phyloP scores from a whole-genome alignment of 2,797 vertebrate species.

The Aplochiton taeniatus region DNA sequence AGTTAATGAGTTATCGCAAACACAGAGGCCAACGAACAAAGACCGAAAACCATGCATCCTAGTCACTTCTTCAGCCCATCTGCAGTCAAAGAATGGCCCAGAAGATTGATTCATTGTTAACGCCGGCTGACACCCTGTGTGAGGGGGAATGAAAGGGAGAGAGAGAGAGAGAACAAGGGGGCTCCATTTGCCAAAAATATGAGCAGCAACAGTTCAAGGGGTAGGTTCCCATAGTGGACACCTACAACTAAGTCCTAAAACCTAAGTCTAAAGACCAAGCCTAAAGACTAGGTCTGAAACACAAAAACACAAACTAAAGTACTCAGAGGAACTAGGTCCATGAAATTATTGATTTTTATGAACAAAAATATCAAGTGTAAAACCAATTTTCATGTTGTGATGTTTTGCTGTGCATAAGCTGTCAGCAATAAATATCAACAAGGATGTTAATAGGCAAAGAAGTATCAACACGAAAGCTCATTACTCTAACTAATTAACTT shows the following conservation, averaged over 20 bases:
- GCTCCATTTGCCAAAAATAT: slow-evolving; percentile 75
- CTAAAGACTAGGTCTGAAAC: too few relatives aligned
- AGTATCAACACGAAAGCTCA: too few relatives aligned
- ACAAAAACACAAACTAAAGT: slow-evolving; percentile 27
- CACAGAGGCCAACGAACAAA: slow-evolving; percentile 70
- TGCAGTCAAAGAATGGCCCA: slow-evolving; percentile 81
- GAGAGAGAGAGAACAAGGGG: slow-evolving; percentile 44
- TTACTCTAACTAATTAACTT: too few relatives aligned
- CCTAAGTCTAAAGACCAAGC: slow-evolving; percentile 54
- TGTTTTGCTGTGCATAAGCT: too few relatives aligned
- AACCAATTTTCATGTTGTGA: too few relatives aligned
- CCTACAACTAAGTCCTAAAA: slow-evolving; percentile 57
- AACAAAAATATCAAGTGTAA: too few relatives aligned
- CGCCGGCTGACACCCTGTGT: slow-evolving; percentile 79
- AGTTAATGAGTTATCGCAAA: slow-evolving; percentile 82
- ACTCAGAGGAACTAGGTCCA: too few relatives aligned
- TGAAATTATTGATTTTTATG: too few relatives aligned
- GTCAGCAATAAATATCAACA: slow-evolving; percentile 12
- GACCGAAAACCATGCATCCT: slow-evolving; percentile 70
- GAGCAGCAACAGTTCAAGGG: slow-evolving; percentile 70
- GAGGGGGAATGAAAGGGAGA: slow-evolving; percentile 72
- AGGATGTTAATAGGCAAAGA: background rate
- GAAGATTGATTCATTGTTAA: slow-evolving; percentile 88
- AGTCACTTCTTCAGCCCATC: slow-evolving; percentile 79
- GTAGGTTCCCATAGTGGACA: slow-evolving; percentile 77